phyloP scores from a whole-genome alignment of 2,888 invertebrate genomes.

The Drosophila mimica region DNA sequence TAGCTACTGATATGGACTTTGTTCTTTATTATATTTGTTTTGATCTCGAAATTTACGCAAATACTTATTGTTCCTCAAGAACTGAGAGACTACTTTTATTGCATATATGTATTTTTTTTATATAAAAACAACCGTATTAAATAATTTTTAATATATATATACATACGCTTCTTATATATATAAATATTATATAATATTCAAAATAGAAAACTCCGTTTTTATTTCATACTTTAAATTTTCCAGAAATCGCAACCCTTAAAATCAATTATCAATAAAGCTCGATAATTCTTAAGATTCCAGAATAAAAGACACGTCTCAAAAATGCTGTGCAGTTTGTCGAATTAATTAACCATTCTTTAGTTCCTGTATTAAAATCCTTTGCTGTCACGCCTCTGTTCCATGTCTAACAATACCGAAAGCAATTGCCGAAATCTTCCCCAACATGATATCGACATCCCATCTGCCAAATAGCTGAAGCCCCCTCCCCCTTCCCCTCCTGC shows the following conservation, averaged over 20 bases:
- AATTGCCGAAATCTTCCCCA: slow-evolving; percentile 50
- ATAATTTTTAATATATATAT: too few relatives aligned
- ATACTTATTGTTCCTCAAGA: too few relatives aligned
- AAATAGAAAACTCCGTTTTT: background rate
- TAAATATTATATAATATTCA: background rate
- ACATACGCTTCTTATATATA: background rate
- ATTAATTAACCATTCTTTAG: background rate
- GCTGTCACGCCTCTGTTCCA: slow-evolving; percentile 35
- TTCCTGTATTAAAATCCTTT: slow-evolving; percentile 18
- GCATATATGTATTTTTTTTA: too few relatives aligned
- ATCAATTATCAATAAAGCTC: background rate
- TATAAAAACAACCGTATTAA: too few relatives aligned
- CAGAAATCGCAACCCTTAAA: too few relatives aligned
- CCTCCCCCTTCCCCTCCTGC: background rate
- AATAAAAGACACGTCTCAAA: background rate
- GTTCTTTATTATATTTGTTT: too few relatives aligned
- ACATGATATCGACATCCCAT: slow-evolving; percentile 17
- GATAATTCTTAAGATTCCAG: background rate
- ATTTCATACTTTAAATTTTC: background rate
- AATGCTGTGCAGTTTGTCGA: background rate
- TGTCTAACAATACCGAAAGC: slow-evolving; percentile 7
- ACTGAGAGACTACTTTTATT: too few relatives aligned
- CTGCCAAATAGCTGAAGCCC: slow-evolving; percentile 23
- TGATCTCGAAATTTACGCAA: too few relatives aligned
- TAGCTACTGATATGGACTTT: too few relatives aligned